phyloP scores from a whole-genome alignment of 2,888 invertebrate genomes.

The Xanthorhoe designata region DNA sequence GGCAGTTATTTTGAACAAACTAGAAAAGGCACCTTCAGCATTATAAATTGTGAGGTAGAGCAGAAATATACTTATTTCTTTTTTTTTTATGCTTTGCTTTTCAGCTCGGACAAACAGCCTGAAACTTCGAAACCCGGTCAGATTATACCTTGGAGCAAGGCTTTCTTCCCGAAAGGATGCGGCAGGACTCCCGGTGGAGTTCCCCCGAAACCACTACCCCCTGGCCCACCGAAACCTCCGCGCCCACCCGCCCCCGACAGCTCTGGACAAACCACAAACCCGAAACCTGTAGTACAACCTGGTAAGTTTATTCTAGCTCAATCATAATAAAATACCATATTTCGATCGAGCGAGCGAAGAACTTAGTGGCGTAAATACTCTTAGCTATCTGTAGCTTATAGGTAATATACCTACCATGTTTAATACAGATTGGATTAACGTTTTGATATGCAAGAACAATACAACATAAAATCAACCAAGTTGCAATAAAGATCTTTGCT shows the following conservation, averaged over 20 bases:
- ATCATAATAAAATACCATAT: no score
- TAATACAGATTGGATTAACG: no score
- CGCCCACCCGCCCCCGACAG: constrained; percentile 67
- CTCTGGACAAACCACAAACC: constrained; percentile 70
- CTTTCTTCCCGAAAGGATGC: constrained; percentile 91
- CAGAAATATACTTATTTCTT: background rate
- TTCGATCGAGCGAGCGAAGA: no score
- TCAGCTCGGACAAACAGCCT: constrained; percentile 58
- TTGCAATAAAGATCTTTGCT: no score
- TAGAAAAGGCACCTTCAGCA: background rate
- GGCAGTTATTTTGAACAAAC: background rate
- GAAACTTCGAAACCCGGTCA: constrained; percentile 73
- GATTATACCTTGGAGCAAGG: constrained; percentile 87
- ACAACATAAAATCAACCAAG: no score
- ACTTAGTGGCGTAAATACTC: no score
- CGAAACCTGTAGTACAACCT: constrained; percentile 62
- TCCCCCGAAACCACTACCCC: constrained; percentile 68
- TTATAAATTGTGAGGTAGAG: background rate
- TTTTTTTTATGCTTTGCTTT: background rate
- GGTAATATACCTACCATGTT: no score
- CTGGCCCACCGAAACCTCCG: constrained; percentile 58
- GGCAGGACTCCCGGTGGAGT: constrained; percentile 84
- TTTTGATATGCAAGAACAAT: no score
- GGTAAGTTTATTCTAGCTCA: constrained; percentile 9
- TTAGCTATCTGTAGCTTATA: no score